Conservation (phyloP, 2,888 invertebrate genomes). For the Amiota minor region DNA sequence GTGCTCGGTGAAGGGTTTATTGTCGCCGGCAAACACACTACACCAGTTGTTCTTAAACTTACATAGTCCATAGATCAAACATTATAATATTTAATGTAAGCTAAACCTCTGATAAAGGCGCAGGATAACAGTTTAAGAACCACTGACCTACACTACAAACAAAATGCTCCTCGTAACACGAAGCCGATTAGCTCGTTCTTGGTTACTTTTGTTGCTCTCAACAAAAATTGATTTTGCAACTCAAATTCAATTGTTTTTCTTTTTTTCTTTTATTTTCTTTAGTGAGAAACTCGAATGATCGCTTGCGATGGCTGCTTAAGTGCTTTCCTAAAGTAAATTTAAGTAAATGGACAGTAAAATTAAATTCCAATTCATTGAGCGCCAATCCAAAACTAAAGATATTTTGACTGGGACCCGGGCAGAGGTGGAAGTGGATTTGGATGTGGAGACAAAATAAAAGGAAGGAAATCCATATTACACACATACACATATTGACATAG, state of each 20-base stretch:
- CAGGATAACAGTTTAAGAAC: too few relatives aligned
- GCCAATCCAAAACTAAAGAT: slow-evolving; percentile 29
- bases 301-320: slow-evolving; percentile 40
- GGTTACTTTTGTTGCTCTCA: slow-evolving; percentile 38
- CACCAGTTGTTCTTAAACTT: too few relatives aligned
- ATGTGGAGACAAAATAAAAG: slow-evolving; percentile 37
- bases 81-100: too few relatives aligned
- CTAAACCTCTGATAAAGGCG: too few relatives aligned
- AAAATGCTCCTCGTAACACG: too few relatives aligned
- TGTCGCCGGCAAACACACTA: background rate
- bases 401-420: background rate
- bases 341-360: slow-evolving; percentile 69
- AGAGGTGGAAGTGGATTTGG: slow-evolving; percentile 15
- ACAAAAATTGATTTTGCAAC: slow-evolving; percentile 25
- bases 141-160: slow-evolving; percentile 46
- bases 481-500: slow-evolving; percentile 11
- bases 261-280: too few relatives aligned
- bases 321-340: slow-evolving; percentile 56
- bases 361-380: slow-evolving; percentile 73
- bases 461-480: background rate
- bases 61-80: too few relatives aligned
- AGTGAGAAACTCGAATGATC: too few relatives aligned
- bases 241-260: slow-evolving; percentile 31
- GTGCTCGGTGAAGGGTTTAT: slow-evolving; percentile 24
- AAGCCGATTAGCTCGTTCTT: too few relatives aligned